These are phyloP conservation scores for Ethmia dodecea DNA, from an alignment of 2,888 invertebrate genomes.

Conservation along the genomic window DNA sequence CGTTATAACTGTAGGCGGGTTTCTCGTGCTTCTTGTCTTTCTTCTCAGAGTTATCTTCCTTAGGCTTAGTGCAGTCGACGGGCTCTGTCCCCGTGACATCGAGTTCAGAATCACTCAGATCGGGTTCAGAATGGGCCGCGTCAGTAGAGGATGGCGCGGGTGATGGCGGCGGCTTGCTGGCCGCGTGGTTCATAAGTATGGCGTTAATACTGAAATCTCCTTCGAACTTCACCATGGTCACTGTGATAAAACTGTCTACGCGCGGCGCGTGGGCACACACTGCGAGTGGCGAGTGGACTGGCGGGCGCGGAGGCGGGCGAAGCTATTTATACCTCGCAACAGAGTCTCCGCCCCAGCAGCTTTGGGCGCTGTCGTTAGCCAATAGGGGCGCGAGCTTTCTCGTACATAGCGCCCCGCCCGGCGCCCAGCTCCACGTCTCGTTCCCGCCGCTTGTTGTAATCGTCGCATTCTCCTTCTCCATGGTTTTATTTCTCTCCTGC, in stretches of 20 bases:
- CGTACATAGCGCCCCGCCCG: conserved; percentile 54
- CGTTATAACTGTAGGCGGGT: conserved; percentile 99
- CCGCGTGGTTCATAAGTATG: conserved; percentile 80
- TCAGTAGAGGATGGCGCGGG: conserved; percentile 58
- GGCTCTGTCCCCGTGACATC: conserved; percentile 88
- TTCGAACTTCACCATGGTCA: conserved; percentile 75
- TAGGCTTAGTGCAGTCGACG: conserved; percentile 81
- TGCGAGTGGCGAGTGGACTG: conserved; percentile 62
- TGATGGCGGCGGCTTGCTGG: conserved; percentile 57
- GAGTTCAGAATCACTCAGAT: conserved; percentile 81
- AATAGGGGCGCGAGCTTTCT: conserved; percentile 54
- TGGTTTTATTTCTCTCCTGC: conserved; percentile 22
- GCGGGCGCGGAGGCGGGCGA: conserved; percentile 62
- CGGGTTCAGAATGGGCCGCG: conserved; percentile 56
- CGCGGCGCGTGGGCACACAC: conserved; percentile 48
- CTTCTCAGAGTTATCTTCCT: conserved; percentile 48
- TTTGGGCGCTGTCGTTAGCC: conserved; percentile 32
- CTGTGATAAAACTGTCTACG: conserved; percentile 29
- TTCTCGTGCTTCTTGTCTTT: conserved; percentile 88
- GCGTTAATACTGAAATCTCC: conserved; percentile 90
- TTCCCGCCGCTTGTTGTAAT: conserved; percentile 20
- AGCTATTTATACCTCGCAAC: conserved; percentile 45
- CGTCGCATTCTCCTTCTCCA: conserved; percentile 10
- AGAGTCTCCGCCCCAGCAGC: conserved; percentile 45
- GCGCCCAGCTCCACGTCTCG: conserved; percentile 30